Base-by-base conservation (phyloP, 2,113 vertebrate genomes). In the Hepsetus odoe region DNA sequence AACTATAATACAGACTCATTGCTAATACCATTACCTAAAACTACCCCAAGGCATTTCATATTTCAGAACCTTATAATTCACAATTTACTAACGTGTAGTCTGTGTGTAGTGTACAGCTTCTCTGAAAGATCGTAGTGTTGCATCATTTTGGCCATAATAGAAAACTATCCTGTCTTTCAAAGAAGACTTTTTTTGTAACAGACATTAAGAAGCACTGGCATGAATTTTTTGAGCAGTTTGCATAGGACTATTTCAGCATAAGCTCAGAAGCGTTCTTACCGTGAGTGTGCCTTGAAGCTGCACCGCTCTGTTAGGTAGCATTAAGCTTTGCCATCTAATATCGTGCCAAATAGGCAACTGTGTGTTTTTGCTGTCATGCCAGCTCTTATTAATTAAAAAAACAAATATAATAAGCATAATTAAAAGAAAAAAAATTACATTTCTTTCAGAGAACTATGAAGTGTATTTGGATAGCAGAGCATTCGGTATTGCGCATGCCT, bases 111-210 rank as follows among this genome's bases (percentile, higher is more conserved):
- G 61, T 87, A 58, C 49, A 44, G 77, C 65, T 32, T 65, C 64
- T 81, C 76, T 81, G 59, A 78, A 74, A 78, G 74, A 58, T 70
- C 78, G 72, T 59, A 38, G 26, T 24, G 12, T 32, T 59, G 24
- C 18, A 22, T 30, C 33, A 24, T 14, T 56, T 28, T 33, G 46
- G 22, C 35, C 61, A 56, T 8, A 8, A 42, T 14, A 26, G 56
- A n/a, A 46, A 58, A 18, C 58, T 32, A 46, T 74, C 38, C 4
- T 46, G 32, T 73, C 24, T 74, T 74, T 74, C 56, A 61, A 61
- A 72, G 69, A 72, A 72, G 69, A 32, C 35, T 24, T 2, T 61
- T 35, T 18, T 20, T 64, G n/a, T n/a, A n/a, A 35, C 22, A 55
- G 9, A 11, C 51, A 55, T 13, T 55, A 4, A 35, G 32, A 12